Evolutionary conservation across 2,797 vertebrate genomes (phyloP).

Genomic region (Lagocephalus sceleratus): DNA sequence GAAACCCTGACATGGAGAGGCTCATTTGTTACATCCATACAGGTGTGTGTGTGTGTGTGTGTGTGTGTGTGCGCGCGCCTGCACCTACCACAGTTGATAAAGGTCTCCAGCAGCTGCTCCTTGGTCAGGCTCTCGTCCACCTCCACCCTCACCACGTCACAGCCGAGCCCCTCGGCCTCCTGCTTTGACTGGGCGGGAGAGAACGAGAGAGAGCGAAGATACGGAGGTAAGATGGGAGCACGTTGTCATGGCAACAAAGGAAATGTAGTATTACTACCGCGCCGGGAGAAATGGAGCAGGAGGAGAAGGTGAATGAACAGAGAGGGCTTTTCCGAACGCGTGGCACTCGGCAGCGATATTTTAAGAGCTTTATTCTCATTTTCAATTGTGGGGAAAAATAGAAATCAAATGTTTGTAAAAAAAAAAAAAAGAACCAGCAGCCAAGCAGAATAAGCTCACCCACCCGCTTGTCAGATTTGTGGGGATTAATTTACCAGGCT

Average conservation of each 20-base stretch:
- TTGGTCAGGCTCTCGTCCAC: slow-evolving; percentile 86
- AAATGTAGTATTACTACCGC: slow-evolving; percentile 31
- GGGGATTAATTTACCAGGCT: too few relatives aligned
- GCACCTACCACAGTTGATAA: slow-evolving; percentile 85
- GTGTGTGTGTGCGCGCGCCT: background rate
- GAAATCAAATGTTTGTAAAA: too few relatives aligned
- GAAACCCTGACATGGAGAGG: slow-evolving; percentile 78
- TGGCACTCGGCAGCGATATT: background rate
- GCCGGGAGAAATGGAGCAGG: slow-evolving; percentile 19
- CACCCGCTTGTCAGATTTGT: too few relatives aligned
- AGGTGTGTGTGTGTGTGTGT: background rate
- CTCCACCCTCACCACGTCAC: slow-evolving; percentile 86
- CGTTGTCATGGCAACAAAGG: slow-evolving; percentile 65
- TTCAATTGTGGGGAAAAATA: too few relatives aligned
- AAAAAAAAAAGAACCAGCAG: too few relatives aligned
- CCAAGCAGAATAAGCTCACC: too few relatives aligned
- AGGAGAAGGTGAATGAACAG: slow-evolving; percentile 41
- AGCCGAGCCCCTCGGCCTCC: slow-evolving; percentile 79
- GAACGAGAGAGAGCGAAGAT: slow-evolving; percentile 12
- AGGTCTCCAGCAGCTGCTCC: slow-evolving; percentile 88
- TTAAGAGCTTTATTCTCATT: background rate
- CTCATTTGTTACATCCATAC: too few relatives aligned
- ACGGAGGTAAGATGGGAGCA: slow-evolving; percentile 18
- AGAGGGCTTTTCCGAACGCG: slow-evolving; percentile 36
- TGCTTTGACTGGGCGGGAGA: slow-evolving; percentile 82